A percentile compares a stretch with the other conserved stretches of the same genome.
Evolutionary conservation across 2,888 invertebrate species (phyloP).

Genomic region (Margaritifera margaritifera): DNA sequence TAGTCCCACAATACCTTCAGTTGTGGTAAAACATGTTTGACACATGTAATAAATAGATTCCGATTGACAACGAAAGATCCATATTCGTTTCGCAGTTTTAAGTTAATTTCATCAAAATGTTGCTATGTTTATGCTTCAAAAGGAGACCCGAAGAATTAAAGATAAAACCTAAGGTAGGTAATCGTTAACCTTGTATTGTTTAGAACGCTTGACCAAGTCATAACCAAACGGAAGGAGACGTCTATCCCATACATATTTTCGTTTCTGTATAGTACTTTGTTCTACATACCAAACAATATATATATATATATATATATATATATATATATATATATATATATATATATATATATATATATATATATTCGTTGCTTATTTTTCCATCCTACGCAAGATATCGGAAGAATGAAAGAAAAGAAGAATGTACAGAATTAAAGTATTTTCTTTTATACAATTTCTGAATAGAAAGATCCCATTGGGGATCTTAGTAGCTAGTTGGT

Average conservation of each 20-base stretch:
- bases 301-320: slow-evolving; percentile 2
- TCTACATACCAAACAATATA: neutral
- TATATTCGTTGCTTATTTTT: too few relatives aligned
- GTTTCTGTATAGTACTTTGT: neutral
- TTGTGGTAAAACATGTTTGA: too few relatives aligned
- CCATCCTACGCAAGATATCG: too few relatives aligned
- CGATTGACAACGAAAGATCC: too few relatives aligned
- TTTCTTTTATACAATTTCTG: too few relatives aligned
- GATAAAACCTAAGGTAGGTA: slow-evolving; percentile 39
- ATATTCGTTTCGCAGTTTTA: too few relatives aligned
- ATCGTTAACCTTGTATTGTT: neutral
- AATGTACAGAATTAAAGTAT: too few relatives aligned
- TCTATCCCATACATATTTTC: neutral
- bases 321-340: slow-evolving; percentile 7
- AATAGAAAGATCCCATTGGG: too few relatives aligned
- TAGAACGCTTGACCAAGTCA: neutral
- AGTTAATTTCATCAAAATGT: slow-evolving; percentile 7
- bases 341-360: slow-evolving; percentile 1
- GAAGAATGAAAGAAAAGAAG: too few relatives aligned
- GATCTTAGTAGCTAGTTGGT: too few relatives aligned
- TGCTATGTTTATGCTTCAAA: slow-evolving; percentile 44
- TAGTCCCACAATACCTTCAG: too few relatives aligned
- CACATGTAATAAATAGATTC: too few relatives aligned
- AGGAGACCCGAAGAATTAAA: slow-evolving; percentile 44
- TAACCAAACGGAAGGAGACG: neutral